phyloP scores from a whole-genome alignment of 2,113 vertebrate genomes.

The Hemiscyllium ocellatum region DNA sequence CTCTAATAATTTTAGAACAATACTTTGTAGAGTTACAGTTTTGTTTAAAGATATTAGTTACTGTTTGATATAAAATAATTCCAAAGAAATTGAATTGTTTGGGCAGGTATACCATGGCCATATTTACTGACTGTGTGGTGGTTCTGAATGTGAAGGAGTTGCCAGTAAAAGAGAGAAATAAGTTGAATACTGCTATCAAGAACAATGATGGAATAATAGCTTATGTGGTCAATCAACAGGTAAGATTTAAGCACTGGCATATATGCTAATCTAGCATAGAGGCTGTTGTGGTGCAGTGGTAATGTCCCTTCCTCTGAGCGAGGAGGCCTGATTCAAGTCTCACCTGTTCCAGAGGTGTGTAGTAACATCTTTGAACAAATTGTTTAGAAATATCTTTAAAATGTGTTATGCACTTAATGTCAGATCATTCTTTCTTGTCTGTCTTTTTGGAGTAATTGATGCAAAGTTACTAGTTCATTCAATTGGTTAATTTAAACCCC shows the following conservation, averaged over 20 bases:
- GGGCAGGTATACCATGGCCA: slow-evolving; percentile 49
- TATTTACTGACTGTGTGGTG: slow-evolving; percentile 61
- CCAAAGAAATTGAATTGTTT: not conserved
- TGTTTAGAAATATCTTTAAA: not conserved
- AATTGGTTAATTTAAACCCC: not conserved
- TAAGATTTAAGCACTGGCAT: slow-evolving; percentile 41
- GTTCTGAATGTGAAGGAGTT: slow-evolving; percentile 63
- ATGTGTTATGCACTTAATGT: not conserved
- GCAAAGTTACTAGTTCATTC: not conserved
- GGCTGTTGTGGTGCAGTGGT: no score
- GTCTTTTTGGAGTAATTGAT: not conserved
- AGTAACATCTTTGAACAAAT: no score
- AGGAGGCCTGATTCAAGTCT: no score
- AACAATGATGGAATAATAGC: slow-evolving; percentile 60
- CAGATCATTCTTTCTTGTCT: not conserved
- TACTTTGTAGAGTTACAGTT: no score
- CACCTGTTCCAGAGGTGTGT: no score
- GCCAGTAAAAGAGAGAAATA: slow-evolving; percentile 56
- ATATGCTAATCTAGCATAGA: not conserved
- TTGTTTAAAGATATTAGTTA: not conserved
- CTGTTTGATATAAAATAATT: not conserved
- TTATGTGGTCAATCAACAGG: slow-evolving; percentile 64
- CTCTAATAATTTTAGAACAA: not conserved
- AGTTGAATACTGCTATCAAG: slow-evolving; percentile 54
- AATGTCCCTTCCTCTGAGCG: no score